Percentiles rank a stretch among this genome's conserved stretches.
Conservation (phyloP, 2,888 invertebrate species). For the Venusia cambrica region DNA sequence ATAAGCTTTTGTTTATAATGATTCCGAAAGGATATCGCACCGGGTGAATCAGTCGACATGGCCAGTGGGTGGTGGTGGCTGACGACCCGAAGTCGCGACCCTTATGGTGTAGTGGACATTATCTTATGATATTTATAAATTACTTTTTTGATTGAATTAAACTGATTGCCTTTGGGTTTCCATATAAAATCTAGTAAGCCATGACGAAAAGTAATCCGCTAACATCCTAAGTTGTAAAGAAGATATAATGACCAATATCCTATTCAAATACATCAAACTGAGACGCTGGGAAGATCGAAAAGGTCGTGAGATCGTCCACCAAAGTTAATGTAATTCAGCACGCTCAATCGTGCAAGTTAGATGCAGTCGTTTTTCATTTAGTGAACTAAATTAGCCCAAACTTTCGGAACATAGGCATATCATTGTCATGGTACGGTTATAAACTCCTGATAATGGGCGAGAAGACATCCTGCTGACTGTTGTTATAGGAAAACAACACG, state of each 20-base stretch:
- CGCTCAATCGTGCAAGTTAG: constrained; percentile 36
- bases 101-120: too few relatives aligned
- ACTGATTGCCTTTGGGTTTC: too few relatives aligned
- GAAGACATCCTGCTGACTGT: constrained; percentile 11
- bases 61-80: constrained; percentile 41
- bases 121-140: constrained; percentile 4
- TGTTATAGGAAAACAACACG: constrained; percentile 10
- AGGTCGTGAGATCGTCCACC: constrained; percentile 33
- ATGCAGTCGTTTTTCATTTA: constrained; percentile 32
- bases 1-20: constrained; percentile 42
- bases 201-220: constrained; percentile 8
- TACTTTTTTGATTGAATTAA: too few relatives aligned
- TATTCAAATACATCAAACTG: constrained; percentile 8
- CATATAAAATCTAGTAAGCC: constrained; percentile 11
- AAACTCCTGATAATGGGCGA: constrained; percentile 27
- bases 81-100: constrained; percentile 31
- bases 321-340: constrained; percentile 37
- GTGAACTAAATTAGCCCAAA: constrained; percentile 19
- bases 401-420: constrained; percentile 19
- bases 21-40: constrained; percentile 39
- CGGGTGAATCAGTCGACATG: constrained; percentile 42
- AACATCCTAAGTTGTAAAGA: constrained; percentile 1
- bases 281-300: constrained; percentile 6
- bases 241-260: constrained; percentile 4
- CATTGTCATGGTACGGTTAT: constrained; percentile 33